Conservation (phyloP, 2,888 invertebrate species). For the Ophion slaviceki region DNA sequence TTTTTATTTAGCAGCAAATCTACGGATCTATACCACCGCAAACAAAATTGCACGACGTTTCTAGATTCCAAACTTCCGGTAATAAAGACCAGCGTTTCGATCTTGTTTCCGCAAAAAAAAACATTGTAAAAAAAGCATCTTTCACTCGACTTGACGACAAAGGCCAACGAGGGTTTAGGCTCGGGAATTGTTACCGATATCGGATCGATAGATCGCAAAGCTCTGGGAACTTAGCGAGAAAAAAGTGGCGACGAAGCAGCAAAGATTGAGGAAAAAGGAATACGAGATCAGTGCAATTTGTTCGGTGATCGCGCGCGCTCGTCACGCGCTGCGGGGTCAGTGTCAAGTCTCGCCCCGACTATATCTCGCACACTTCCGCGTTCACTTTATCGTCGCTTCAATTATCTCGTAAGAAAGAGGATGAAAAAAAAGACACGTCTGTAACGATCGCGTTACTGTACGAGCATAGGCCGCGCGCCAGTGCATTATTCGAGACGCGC, state of each 20-base stretch:
- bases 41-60: too few relatives aligned
- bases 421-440: background rate
- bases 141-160: too few relatives aligned
- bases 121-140: too few relatives aligned
- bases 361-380: constrained; percentile 27
- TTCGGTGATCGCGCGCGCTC: constrained; percentile 5
- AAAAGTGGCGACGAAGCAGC: background rate
- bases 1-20: too few relatives aligned
- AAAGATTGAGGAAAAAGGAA: constrained; percentile 10
- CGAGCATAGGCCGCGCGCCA: background rate
- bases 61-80: too few relatives aligned
- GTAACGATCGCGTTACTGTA: background rate
- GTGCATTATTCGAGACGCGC: constrained; percentile 25
- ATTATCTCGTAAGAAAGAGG: constrained; percentile 28
- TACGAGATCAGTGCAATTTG: constrained; percentile 27
- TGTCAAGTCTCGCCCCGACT: constrained; percentile 48
- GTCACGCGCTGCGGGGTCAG: constrained; percentile 34
- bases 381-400: constrained; percentile 43
- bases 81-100: too few relatives aligned
- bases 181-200: too few relatives aligned
- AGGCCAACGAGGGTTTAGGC: too few relatives aligned
- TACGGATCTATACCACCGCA: too few relatives aligned
- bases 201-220: background rate
- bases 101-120: too few relatives aligned
- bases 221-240: background rate